Evolutionary conservation across 2,113 vertebrate species (phyloP).

Genomic region (Colinus virginianus): DNA sequence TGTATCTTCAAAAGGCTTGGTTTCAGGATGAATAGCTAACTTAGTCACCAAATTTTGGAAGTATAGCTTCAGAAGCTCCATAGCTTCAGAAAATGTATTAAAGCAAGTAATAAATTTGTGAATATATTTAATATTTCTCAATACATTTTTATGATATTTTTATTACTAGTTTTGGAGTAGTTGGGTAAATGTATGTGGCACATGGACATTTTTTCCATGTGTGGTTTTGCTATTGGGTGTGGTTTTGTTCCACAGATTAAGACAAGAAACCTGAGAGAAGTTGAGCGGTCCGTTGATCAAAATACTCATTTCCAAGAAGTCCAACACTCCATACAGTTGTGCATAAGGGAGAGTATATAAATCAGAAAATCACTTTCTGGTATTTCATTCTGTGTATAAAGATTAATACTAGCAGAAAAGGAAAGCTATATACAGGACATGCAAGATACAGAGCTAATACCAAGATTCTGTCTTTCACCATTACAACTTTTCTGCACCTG

Average conservation of each 20-base stretch:
- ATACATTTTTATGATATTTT: background rate
- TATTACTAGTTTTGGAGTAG: background rate
- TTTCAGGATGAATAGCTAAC: background rate
- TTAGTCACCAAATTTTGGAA: background rate
- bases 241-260: background rate
- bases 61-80: background rate
- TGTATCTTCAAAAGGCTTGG: background rate
- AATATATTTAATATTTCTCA: background rate
- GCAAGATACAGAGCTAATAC: background rate
- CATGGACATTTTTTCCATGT: background rate
- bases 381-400: background rate
- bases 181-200: background rate
- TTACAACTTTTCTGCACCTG: constrained; percentile 25
- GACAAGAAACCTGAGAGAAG: background rate
- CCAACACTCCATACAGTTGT: background rate
- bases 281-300: background rate
- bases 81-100: background rate
- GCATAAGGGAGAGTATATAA: background rate
- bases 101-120: background rate
- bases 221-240: background rate
- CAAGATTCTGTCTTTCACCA: background rate
- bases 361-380: background rate
- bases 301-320: background rate
- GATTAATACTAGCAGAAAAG: background rate
- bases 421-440: background rate